phyloP scores from a whole-genome alignment of 2,797 vertebrate species.

The Pagetopsis macropterus region DNA sequence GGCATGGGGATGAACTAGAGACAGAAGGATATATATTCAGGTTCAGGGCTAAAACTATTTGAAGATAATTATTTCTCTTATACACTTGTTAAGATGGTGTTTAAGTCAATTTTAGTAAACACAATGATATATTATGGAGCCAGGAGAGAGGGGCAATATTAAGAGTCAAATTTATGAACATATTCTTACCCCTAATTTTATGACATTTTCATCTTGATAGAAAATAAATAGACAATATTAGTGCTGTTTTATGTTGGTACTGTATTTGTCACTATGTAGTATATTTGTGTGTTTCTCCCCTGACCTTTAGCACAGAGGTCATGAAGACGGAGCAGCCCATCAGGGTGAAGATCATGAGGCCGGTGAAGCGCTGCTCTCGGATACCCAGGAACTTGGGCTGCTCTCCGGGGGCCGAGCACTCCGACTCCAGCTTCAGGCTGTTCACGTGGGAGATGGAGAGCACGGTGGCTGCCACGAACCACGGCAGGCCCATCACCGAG shows the following conservation, averaged over 20 bases:
- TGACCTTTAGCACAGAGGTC: conserved; percentile 96
- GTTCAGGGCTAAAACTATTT: neutral
- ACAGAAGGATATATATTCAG: conserved; percentile 13
- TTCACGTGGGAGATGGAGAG: conserved; percentile 99
- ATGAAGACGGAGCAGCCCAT: conserved; percentile 99
- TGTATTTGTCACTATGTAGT: neutral
- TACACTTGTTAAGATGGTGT: no score
- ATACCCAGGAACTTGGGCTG: conserved; percentile 99
- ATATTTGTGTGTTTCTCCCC: conserved; percentile 2
- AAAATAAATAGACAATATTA: no score
- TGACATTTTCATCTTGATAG: no score
- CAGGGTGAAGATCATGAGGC: conserved; percentile 98
- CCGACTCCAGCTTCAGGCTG: conserved; percentile 97
- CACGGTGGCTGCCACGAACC: conserved; percentile 99
- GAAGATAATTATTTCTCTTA: no score
- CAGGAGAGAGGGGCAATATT: no score
- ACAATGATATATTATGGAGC: no score
- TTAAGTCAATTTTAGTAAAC: no score
- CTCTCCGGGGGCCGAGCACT: conserved; percentile 97
- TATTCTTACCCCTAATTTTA: no score
- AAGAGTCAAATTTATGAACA: no score
- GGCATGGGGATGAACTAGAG: conserved; percentile 98
- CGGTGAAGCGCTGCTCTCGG: conserved; percentile 96
- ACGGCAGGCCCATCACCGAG: conserved; percentile 97
- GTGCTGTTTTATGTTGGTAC: no score